Base-by-base conservation (phyloP, 2,888 invertebrate species). In the Diadegma fenestrale region DNA sequence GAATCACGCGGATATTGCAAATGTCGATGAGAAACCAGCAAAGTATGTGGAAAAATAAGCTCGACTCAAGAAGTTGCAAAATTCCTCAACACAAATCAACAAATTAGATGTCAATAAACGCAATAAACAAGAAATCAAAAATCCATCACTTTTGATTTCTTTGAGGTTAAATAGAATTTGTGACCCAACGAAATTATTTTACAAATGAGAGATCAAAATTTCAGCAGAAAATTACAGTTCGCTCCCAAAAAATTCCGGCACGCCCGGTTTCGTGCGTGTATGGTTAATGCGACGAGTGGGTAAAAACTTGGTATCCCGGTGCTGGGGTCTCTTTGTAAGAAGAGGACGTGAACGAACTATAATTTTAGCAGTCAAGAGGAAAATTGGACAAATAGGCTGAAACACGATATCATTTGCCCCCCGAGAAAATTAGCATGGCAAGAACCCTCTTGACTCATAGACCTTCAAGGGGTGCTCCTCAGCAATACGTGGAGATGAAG, bases 341-440 rank as follows among this genome's bases (percentile, higher is more conserved):
- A 19, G 68, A 68, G 26, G 64, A 48, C 33, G 43, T 6, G 58
- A 12, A 66, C 4, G 43, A 30, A 17, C 37, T 58, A 51, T 51
- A 26, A 58, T 41, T 30, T 41, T 48, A 61, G 22, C 58, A 71
- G 66, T 79, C 71, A 33, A 72, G 72, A 76, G 61, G 66, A 54
- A 82, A 82, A 82, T 79, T 30, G 76, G 22, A 66, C 71, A 66
- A 78, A 75, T 48, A 54, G 51, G 58, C n/a, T 76, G 85, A 76
- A 85, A 85, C 72, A 68, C 77, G 85, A 85, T 85, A 82, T 77
- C 58, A 73, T 77, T 61, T 43, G 19, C 58, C 43, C 64, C 72
- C 68, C 19, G 51, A 45, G 41, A 73, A 66, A 80, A 77, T 85
- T 80, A 82, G 72, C 61, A 68, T 82, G 30, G 43, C 41, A 17